A percentile compares a stretch with the other conserved stretches of the same genome.
These are phyloP conservation scores for Maniola hyperantus DNA, from an alignment of 2,888 invertebrate species.

Conservation along the genomic window DNA sequence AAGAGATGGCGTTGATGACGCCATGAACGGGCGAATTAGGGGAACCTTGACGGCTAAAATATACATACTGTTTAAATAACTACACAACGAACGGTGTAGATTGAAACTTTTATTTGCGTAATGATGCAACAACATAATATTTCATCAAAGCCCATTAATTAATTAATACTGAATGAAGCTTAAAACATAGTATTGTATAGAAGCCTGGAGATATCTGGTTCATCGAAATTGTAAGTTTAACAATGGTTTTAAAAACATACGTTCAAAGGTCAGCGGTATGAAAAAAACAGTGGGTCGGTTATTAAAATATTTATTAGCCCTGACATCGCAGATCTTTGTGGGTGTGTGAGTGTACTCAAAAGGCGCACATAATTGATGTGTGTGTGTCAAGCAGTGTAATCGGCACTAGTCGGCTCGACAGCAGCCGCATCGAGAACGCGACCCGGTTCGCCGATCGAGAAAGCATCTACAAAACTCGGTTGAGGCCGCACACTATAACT, in stretches of 20 bases:
- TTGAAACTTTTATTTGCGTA: slow-evolving; percentile 21
- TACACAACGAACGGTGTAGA: slow-evolving; percentile 12
- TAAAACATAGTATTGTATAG: neutral
- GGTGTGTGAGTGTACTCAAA: slow-evolving; percentile 48
- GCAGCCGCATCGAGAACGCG: slow-evolving; percentile 78
- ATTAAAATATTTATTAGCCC: slow-evolving; percentile 62
- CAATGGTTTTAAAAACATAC: slow-evolving; percentile 27
- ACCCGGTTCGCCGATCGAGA: slow-evolving; percentile 81
- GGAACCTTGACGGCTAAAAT: slow-evolving; percentile 32
- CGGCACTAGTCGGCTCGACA: slow-evolving; percentile 46
- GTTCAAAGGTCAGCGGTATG: slow-evolving; percentile 31
- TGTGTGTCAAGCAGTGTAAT: slow-evolving; percentile 47
- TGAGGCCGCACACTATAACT: slow-evolving; percentile 66
- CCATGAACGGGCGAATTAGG: slow-evolving; percentile 33
- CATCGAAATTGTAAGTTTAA: slow-evolving; percentile 16
- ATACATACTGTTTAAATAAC: slow-evolving; percentile 29
- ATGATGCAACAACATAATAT: slow-evolving; percentile 1
- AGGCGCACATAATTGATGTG: slow-evolving; percentile 46
- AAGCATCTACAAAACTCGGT: slow-evolving; percentile 82
- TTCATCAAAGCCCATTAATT: neutral
- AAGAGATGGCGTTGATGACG: slow-evolving; percentile 27
- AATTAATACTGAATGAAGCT: neutral
- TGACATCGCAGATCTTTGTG: slow-evolving; percentile 58
- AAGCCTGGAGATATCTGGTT: slow-evolving; percentile 5
- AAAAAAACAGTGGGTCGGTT: slow-evolving; percentile 41